Conservation (phyloP, 2,113 vertebrate species). For the Typhlomys cinereus region DNA sequence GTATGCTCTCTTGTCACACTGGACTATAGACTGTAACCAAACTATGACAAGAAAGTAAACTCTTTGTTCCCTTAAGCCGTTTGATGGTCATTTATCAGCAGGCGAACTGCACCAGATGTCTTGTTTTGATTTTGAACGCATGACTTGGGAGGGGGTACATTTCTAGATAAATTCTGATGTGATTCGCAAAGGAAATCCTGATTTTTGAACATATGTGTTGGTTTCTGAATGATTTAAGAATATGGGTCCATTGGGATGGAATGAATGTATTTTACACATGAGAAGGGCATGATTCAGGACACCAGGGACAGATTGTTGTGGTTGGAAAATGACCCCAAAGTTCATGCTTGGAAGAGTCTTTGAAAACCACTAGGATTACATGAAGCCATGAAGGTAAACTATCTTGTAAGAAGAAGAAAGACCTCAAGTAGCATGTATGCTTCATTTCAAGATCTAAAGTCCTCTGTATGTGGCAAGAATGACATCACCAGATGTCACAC, state of each 20-base stretch:
- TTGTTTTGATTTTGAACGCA: too few species aligned
- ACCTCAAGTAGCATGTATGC: neutral
- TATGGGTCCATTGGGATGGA: neutral
- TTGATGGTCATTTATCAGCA: too few species aligned
- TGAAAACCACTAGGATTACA: neutral
- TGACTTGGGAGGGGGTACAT: too few species aligned
- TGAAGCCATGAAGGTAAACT: neutral
- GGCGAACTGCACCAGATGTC: too few species aligned
- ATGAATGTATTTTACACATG: neutral
- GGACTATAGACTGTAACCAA: too few species aligned
- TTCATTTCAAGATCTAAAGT: too few species aligned
- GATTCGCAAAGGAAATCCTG: neutral
- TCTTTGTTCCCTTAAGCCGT: too few species aligned
- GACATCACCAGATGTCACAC: neutral
- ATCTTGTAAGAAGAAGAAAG: neutral
- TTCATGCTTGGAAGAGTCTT: neutral
- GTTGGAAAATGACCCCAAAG: neutral
- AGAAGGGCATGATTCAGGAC: neutral
- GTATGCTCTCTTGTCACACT: too few species aligned
- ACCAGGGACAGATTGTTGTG: neutral
- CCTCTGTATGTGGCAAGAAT: neutral
- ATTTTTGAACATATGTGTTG: neutral
- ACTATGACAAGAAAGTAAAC: too few species aligned
- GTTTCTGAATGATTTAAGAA: neutral
- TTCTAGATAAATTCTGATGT: neutral